Base-by-base conservation (phyloP, 2,888 invertebrate species). In the Limenitis arthemis region DNA sequence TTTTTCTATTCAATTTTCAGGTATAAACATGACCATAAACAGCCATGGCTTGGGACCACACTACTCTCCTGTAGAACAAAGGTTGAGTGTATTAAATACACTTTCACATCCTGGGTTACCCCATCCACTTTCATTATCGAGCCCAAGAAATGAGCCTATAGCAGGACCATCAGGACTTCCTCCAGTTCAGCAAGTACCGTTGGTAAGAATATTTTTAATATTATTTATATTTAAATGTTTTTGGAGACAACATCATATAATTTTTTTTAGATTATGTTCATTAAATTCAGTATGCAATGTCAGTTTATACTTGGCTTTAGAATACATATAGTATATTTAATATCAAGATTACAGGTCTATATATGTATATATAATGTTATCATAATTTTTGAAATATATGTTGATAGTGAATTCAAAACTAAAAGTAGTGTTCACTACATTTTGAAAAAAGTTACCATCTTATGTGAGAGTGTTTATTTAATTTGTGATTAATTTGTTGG, bases 111-210 rank as follows among this genome's bases (percentile, higher is more conserved):
- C 80, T 0, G 82, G 75, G 31, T 70, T 81, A 53, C 75, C 78
- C 6, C 85, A 80, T 54, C 77, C 79, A 30, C 70, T 74, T 4
- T 70, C 79, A 52, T 75, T 91, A 70, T 84, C 91, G 53, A 91
- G 91, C 67, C 91, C 91, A 44, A 86, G 91, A 66, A 89, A 89
- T 69, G 92, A 92, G 72, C 91, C 92, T 34, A 86, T 93, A 46
- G 91, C 94, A 58, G 94, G 94, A 58, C 93, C 94, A n/a, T 94
- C 94, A 43, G 94, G 93, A 59, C 86, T 95, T 70, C 93, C 94
- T 53, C 95, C 95, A 54, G 94, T 94, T 67, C 95, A 95, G 83
- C 93, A 94, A 89, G 94, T 93, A 79, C 95, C 95, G 75, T 89
- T 95, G 89, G 95, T 95, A 82, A 46, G 8, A 9, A 37, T 6